Base-by-base conservation (phyloP, 2,888 invertebrate genomes). In the Troides helena region DNA sequence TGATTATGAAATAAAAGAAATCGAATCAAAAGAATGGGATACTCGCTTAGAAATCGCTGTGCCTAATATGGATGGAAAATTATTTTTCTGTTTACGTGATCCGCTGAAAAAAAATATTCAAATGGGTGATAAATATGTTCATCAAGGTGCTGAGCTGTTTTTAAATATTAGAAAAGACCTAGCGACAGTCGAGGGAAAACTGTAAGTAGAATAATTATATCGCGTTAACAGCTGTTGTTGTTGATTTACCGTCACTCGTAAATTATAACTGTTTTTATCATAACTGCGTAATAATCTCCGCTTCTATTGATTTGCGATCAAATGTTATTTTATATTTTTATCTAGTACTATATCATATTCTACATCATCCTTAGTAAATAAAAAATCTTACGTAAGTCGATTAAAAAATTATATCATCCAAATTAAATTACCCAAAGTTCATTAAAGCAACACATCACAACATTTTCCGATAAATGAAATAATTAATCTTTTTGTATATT, bases 121-220 rank as follows among this genome's bases (percentile, higher is more conserved):
- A 4, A 85, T 86, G 60, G 81, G 81, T 67, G 87, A 86, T 10
- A 81, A 80, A 71, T 94, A 94, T 94, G 81, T 88, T 72, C 94
- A 94, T 78, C 94, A 94, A 80, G 94, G 94, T 56, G 78, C 78
- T 53, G 80, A 88, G 60, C 74, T 93, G 78, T 88, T 78, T 78
- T 79, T 94, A 75, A 85, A 90, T 56, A 86, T 85, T 5, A 78
- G 75, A 73, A 78, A 75, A 58, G 83, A 83, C 74, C 74, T 63
- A 23, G 57, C 50, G 25, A 25, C 59, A 25, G 43, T 12, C 39
- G 62, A 46, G 43, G 46, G 5, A 12, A 67, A 70, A 21, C 39
- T 56, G 70, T 70, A 63, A 70, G 70, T 67, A 12, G 59, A n/a
- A 58, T 56, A 56, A 63, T 25, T 59, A 46, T 50, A 53, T 36